phyloP scores from a whole-genome alignment of 64 coral and sea anemone species.

The Montipora sp. region DNA sequence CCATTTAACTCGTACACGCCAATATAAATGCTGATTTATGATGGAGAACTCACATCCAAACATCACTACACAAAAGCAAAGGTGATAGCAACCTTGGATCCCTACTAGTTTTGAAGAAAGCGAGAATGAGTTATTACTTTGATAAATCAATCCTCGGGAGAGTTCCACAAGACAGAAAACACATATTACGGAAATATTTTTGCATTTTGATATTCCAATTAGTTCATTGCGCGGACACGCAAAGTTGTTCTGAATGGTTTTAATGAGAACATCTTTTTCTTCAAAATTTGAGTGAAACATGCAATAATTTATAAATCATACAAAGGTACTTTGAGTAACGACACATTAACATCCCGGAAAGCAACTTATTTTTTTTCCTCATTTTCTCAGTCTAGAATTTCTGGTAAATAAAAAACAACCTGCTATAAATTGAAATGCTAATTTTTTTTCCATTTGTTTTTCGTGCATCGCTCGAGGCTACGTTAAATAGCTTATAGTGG shows the following conservation, averaged over 20 bases:
- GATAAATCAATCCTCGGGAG: neutral
- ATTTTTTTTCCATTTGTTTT: neutral
- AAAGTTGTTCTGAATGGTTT: neutral
- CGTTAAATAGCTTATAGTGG: neutral
- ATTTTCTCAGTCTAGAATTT: neutral
- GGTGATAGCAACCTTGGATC: no score
- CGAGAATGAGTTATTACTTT: neutral
- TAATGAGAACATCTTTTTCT: neutral
- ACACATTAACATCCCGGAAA: no score
- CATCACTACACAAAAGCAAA: no score
- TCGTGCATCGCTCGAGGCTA: neutral
- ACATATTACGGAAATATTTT: neutral
- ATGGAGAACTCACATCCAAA: no score
- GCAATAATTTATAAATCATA: no score
- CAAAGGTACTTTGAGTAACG: no score
- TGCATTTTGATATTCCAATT: neutral
- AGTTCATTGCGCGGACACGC: neutral
- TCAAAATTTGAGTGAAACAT: no score
- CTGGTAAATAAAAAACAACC: neutral
- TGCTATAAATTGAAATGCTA: neutral
- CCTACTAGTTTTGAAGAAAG: no score
- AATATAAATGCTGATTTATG: no score
- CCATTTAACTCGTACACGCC: no score
- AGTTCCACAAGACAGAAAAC: no score
- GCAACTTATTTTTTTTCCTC: no score